Evolutionary conservation across 2,797 vertebrate genomes (phyloP).

Genomic region (Poeciliopsis paucimaculata): DNA sequence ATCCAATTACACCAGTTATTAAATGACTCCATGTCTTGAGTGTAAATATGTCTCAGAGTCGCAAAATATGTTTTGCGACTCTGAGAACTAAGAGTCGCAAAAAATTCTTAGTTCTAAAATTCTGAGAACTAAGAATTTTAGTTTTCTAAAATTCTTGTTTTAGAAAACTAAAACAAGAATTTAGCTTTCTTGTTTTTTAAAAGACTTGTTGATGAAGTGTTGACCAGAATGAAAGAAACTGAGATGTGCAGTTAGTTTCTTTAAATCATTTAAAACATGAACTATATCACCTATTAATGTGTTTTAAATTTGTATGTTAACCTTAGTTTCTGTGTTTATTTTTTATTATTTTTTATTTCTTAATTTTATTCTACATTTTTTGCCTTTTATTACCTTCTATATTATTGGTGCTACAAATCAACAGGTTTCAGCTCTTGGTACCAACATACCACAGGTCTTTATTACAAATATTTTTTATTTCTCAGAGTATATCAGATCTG

Average conservation of each 20-base stretch:
- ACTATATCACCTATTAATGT: neutral
- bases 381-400: neutral
- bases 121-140: no score
- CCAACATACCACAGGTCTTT: conserved; percentile 45
- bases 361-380: neutral
- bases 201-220: neutral
- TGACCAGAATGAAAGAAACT: neutral
- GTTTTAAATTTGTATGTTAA: neutral
- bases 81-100: no score
- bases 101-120: no score
- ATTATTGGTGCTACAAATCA: neutral
- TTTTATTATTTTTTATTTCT: neutral
- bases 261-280: neutral
- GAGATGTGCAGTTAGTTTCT: neutral
- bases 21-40: neutral
- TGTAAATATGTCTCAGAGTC: neutral
- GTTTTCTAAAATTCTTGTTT: no score
- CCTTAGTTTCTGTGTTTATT: neutral
- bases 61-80: no score
- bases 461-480: conserved; percentile 76
- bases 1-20: neutral
- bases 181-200: neutral
- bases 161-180: no score
- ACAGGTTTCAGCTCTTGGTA: conserved; percentile 16
- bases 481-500: conserved; percentile 65